Evolutionary conservation across 2,113 vertebrate species (phyloP).

Genomic region (Bombycilla garrulus): DNA sequence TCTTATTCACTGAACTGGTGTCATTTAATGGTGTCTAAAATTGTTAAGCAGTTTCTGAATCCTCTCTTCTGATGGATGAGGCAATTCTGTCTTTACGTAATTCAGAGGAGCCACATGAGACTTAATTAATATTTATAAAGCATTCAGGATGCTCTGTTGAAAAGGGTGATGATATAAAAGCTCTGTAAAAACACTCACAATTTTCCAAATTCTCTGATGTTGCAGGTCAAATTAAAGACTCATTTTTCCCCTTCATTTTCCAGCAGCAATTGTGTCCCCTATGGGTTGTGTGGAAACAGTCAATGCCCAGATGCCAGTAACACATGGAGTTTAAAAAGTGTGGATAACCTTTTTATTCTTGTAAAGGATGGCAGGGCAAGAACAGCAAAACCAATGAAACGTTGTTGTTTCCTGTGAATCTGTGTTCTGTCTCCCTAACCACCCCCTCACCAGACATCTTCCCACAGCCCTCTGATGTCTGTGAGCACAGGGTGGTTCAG

Average conservation of each 20-base stretch:
- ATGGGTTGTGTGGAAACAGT: background rate
- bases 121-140: conserved; percentile 60
- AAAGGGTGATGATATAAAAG: conserved; percentile 36
- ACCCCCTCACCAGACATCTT: background rate
- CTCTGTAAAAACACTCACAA: background rate
- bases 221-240: conserved; percentile 15
- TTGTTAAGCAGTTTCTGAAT: conserved; percentile 23
- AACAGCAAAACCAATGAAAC: background rate
- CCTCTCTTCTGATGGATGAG: conserved; percentile 34
- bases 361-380: background rate
- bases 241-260: background rate
- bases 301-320: background rate
- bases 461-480: rapidly evolving
- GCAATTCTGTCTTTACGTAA: conserved; percentile 37
- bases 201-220: conserved; percentile 38
- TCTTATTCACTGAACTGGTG: background rate
- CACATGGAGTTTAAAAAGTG: background rate
- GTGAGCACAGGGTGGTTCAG: rapidly evolving
- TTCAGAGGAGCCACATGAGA: conserved; percentile 43
- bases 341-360: background rate
- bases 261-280: conserved; percentile 16
- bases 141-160: conserved; percentile 34
- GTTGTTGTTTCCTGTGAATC: background rate
- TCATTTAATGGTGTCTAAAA: background rate
- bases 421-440: background rate